Conservation (phyloP, 1,140 invertebrate species). For the Agrypnia vestita region DNA sequence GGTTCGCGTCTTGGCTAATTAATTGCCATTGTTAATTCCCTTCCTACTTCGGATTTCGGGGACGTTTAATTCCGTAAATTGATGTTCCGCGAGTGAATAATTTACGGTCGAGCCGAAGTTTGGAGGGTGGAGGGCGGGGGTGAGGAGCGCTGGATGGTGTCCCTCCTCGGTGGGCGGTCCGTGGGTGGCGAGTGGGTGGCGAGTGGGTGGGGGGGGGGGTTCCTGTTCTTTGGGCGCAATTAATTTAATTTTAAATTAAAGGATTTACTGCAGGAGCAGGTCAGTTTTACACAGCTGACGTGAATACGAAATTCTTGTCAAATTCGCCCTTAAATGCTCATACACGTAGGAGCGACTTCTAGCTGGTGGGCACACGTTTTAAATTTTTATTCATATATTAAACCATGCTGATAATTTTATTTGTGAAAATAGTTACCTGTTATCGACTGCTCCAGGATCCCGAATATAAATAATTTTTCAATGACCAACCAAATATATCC, state of each 20-base stretch:
- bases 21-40: constrained; percentile 62
- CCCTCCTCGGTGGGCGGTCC: background rate
- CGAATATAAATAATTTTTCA: no score
- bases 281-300: constrained; percentile 20
- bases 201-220: constrained; percentile 29
- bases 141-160: background rate
- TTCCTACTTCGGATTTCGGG: constrained; percentile 62
- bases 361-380: no score
- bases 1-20: constrained; percentile 61
- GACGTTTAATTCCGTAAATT: constrained; percentile 62
- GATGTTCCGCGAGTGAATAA: constrained; percentile 61
- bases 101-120: constrained; percentile 58
- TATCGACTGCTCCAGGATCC: no score
- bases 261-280: constrained; percentile 43
- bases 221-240: constrained; percentile 41
- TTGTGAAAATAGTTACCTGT: no score
- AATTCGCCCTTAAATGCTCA: no score
- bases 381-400: no score
- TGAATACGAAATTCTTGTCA: no score
- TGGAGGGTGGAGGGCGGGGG: background rate
- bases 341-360: no score
- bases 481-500: no score
- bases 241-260: constrained; percentile 54
- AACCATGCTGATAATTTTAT: no score
- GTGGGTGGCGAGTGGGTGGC: constrained; percentile 1